Evolutionary conservation across 2,888 invertebrate species (phyloP), one percentile per base, ranked within the genome.

Genomic region (Nemoura dubitans): DNA sequence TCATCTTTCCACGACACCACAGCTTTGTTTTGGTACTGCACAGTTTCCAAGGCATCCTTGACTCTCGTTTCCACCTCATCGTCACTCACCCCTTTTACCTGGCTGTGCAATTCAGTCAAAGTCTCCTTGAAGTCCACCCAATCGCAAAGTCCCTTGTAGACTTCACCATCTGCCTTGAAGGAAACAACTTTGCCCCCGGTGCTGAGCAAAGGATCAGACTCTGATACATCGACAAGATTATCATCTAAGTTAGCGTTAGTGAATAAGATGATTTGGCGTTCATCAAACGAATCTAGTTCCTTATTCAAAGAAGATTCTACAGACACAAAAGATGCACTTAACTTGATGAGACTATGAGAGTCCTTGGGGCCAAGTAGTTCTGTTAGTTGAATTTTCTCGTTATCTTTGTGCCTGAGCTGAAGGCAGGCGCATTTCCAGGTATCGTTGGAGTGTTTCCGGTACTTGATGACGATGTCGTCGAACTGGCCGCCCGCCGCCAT

Each of bases 391-490:
- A 81, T 29, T 30, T 29, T 81, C 1, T 10, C 30, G n/a, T n/a
- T 81, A 2, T 81, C 16, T 29, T 30, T 81, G 30, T 30, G 30
- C 21, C 29, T 81, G 7, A 81, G 3, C 30, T 81, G 81, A 27
- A 81, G 2, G n/a, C 7, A 30, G 28, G 3, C 29, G 81, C 3
- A 5, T 14, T 27, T 30, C 28, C 30, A 81, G 29, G 26, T 1
- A 5, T 21, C 6, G 29, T 30, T 10, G 0, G 29, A 14, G 16
- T 5, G 28, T n/a, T 26, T 25, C 80, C 28, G 26, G 81, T 29
- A 21, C 30, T 21, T 81, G 29, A 81, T 2, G 81, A 81, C 30
- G 30, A 81, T 81, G 81, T 81, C 81, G 81, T 81, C 81, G 81
- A 81, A 81, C 28, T 5, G 6, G n/a, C 29, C 30, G 6, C 29